Evolutionary conservation across 1,140 invertebrate species (phyloP).

Genomic region (Euglossa dilemma): DNA sequence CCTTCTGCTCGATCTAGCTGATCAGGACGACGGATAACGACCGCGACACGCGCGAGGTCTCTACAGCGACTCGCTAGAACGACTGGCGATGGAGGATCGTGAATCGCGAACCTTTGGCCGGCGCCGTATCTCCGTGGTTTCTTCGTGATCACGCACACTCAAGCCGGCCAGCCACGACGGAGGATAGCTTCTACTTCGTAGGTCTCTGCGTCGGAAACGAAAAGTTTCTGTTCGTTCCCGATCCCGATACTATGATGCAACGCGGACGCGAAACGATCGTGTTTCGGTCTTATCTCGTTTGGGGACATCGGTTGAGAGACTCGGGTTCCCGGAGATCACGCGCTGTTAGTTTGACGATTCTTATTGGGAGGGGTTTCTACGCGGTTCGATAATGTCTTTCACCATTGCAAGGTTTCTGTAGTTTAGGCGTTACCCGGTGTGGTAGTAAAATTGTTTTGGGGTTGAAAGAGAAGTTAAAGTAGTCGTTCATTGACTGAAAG

Average conservation of each 20-base stretch:
- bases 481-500: no score
- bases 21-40: neutral
- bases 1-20: neutral
- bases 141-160: slow-evolving; percentile 24
- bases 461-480: no score
- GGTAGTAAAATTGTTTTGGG: neutral
- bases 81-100: neutral
- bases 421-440: no score
- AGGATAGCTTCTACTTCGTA: neutral
- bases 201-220: neutral
- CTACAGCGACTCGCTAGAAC: neutral
- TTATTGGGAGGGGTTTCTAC: neutral
- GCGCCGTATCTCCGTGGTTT: slow-evolving; percentile 24
- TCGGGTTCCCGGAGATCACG: neutral
- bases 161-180: neutral
- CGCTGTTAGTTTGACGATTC: neutral
- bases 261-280: neutral
- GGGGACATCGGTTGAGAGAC: no score
- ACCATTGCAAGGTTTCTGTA: neutral
- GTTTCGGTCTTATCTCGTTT: neutral
- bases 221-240: neutral
- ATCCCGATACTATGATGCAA: neutral
- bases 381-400: no score
- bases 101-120: slow-evolving; percentile 25
- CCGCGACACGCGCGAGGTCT: neutral